Evolutionary conservation across 2,113 vertebrate genomes (phyloP).

Genomic region (Neopipo cinnamomea): DNA sequence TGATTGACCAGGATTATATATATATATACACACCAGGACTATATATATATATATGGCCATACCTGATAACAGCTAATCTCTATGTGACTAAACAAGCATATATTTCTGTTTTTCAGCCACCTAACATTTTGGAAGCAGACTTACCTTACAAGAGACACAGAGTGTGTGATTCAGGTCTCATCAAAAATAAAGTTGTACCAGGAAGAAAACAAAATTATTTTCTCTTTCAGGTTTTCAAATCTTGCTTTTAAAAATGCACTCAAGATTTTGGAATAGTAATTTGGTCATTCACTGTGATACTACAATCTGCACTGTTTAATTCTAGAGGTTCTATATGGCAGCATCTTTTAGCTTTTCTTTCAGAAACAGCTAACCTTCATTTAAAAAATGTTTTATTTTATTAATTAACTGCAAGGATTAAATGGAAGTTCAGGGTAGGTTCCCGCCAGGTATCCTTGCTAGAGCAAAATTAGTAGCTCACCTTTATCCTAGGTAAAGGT

Average conservation of each 20-base stretch:
- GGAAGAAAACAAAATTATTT: not conserved
- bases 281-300: not conserved
- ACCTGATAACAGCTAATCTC: not conserved
- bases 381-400: not conserved
- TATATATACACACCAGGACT: too few relatives aligned
- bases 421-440: not conserved
- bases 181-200: not conserved
- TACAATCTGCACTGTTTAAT: not conserved
- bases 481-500: not conserved
- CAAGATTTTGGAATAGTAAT: not conserved
- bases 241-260: not conserved
- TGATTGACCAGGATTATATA: not conserved
- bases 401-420: not conserved
- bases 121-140: not conserved
- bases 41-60: not conserved
- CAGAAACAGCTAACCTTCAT: not conserved
- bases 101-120: not conserved
- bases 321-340: not conserved
- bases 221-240: not conserved
- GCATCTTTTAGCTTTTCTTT: not conserved
- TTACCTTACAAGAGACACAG: not conserved
- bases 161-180: not conserved
- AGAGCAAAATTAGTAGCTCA: not conserved
- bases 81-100: not conserved
- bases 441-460: not conserved